Conservation (phyloP, 37 sponge, comb jelly and placozoan genomes). For the Dysidea cf. avara region DNA sequence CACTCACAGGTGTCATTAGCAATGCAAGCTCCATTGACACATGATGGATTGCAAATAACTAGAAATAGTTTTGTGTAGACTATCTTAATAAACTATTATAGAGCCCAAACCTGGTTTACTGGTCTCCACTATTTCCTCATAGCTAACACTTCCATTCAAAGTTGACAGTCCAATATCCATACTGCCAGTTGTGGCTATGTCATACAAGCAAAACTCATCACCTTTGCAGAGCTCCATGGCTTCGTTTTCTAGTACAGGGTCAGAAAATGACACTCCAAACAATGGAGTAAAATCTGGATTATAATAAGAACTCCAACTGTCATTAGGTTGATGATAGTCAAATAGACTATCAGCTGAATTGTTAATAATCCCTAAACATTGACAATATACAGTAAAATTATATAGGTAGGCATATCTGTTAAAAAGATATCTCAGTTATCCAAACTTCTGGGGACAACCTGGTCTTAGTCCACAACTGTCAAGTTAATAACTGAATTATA, state of each 20-base stretch:
- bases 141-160: conserved; percentile 6
- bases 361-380: conserved; percentile 48
- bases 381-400: too few relatives aligned
- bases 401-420: too few relatives aligned
- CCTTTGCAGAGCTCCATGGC: conserved; percentile 41
- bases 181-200: conserved; percentile 55
- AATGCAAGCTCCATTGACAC: conserved; percentile 39
- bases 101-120: conserved; percentile 22
- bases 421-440: too few relatives aligned
- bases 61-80: too few relatives aligned
- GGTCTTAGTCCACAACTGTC: too few relatives aligned
- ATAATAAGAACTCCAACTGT: conserved; percentile 42
- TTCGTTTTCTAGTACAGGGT: conserved; percentile 39
- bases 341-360: conserved; percentile 38
- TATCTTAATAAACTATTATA: too few relatives aligned
- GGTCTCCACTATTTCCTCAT: conserved; percentile 35
- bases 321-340: conserved; percentile 13
- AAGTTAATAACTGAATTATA: too few relatives aligned
- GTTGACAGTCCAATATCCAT: conserved; percentile 56
- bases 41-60: conserved; percentile 43
- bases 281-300: conserved; percentile 48
- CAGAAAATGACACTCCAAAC: conserved; percentile 40
- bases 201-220: conserved; percentile 54
- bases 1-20: conserved; percentile 28
- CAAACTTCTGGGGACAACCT: too few relatives aligned